Conservation (phyloP, 2,888 invertebrate genomes). For the Strigamia transsilvanica region DNA sequence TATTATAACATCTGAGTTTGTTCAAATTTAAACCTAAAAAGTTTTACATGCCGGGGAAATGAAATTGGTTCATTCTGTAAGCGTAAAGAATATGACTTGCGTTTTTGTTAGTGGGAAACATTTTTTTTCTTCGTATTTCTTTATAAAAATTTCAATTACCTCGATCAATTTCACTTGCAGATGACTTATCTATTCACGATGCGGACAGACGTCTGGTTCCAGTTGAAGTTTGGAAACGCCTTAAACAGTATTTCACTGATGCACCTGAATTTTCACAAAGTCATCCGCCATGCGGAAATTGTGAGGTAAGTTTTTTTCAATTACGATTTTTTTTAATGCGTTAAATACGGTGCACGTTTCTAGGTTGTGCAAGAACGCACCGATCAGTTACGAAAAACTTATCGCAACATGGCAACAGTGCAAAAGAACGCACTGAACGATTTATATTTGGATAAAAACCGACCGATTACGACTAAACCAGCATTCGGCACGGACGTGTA, state of each 20-base stretch:
- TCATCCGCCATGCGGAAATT: constrained; percentile 60
- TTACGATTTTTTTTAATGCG: not conserved
- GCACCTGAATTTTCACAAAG: constrained; percentile 60
- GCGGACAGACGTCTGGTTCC: constrained; percentile 66
- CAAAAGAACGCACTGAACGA: constrained; percentile 64
- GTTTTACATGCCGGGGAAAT: not conserved
- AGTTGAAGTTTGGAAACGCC: constrained; percentile 67
- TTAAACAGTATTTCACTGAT: constrained; percentile 66
- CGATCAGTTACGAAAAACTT: constrained; percentile 22
- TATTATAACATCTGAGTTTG: not conserved
- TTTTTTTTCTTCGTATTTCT: constrained; percentile 50
- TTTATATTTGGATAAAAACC: constrained; percentile 63
- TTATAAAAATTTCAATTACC: constrained; percentile 16
- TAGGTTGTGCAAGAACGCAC: constrained; percentile 48
- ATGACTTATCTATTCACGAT: constrained; percentile 63
- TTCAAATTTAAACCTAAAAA: not conserved
- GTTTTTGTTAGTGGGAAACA: not conserved
- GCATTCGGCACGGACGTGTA: constrained; percentile 57
- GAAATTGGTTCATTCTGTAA: not conserved
- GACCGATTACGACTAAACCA: constrained; percentile 59
- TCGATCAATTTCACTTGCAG: constrained; percentile 59
- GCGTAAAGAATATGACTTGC: constrained; percentile 21
- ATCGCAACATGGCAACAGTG: constrained; percentile 59
- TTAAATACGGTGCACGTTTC: not conserved
- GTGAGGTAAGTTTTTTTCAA: constrained; percentile 58